These are phyloP conservation scores for Chloromyia formosa DNA, from an alignment of 2,888 invertebrate genomes.

Conservation along the genomic window DNA sequence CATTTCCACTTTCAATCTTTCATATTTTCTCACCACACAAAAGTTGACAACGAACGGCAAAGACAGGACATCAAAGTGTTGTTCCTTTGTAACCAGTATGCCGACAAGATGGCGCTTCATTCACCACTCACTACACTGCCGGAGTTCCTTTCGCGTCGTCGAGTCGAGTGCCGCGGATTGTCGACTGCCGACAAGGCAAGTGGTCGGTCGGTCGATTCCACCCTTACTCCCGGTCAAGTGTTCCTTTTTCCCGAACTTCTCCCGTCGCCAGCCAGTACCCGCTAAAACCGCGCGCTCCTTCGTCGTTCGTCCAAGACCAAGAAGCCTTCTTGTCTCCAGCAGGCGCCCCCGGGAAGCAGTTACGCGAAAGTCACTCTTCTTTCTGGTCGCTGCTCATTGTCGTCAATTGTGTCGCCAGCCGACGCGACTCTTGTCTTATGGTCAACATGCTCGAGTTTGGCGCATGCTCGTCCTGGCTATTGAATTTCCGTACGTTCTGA, in stretches of 20 bases:
- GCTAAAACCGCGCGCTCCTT: neutral
- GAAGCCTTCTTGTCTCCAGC: neutral
- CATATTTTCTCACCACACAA: neutral
- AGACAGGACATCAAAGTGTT: slow-evolving; percentile 18
- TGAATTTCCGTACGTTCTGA: neutral
- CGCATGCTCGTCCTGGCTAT: slow-evolving; percentile 8
- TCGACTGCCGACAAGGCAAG: slow-evolving; percentile 7
- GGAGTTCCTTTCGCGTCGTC: slow-evolving; percentile 30
- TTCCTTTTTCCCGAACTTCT: slow-evolving; percentile 27
- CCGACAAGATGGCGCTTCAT: slow-evolving; percentile 41
- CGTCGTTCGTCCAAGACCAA: neutral
- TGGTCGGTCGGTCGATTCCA: neutral
- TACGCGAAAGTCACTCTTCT: slow-evolving; percentile 19
- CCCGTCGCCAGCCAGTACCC: neutral
- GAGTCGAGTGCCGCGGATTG: slow-evolving; percentile 4
- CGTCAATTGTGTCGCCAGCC: slow-evolving; percentile 28
- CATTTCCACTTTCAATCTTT: neutral
- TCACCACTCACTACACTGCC: slow-evolving; percentile 4
- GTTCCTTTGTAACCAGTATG: slow-evolving; percentile 2
- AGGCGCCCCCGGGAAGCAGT: slow-evolving; percentile 15
- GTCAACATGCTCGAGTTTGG: slow-evolving; percentile 18
- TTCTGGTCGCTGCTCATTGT: slow-evolving; percentile 6
- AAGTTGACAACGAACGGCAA: neutral
- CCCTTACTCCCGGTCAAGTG: slow-evolving; percentile 36
- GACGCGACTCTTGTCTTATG: slow-evolving; percentile 22